Evolutionary conservation across 2,888 invertebrate species (phyloP).

Genomic region (Monoplex corrugatus): DNA sequence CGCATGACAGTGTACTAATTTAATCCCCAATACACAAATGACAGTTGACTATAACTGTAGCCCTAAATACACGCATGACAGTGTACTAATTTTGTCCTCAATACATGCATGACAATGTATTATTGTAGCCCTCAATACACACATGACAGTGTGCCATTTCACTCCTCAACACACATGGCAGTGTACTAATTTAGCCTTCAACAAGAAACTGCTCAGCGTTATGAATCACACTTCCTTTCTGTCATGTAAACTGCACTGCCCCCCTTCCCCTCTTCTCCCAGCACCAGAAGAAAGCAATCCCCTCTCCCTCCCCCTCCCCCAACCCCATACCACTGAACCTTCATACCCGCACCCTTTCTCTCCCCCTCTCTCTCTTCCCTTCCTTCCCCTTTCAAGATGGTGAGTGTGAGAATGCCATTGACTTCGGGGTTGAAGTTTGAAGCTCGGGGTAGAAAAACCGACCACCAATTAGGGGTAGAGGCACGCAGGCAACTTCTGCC

Average conservation of each 20-base stretch:
- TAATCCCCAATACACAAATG: too few species aligned
- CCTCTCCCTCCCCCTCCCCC: not conserved
- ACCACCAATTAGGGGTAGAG: not conserved
- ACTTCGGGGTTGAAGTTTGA: not conserved
- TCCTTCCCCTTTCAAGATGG: not conserved
- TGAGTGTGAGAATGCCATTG: constrained; percentile 22
- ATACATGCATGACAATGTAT: too few species aligned
- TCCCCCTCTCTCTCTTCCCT: not conserved
- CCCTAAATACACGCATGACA: too few species aligned
- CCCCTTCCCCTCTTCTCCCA: not conserved
- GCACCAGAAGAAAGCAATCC: not conserved
- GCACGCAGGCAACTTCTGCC: not conserved
- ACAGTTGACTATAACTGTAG: too few species aligned
- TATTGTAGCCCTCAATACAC: too few species aligned
- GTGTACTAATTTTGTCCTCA: too few species aligned
- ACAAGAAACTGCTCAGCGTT: too few species aligned
- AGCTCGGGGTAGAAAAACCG: not conserved
- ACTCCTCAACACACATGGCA: too few species aligned
- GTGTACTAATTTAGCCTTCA: too few species aligned
- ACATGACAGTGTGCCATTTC: too few species aligned
- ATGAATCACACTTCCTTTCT: too few species aligned
- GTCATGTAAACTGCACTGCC: not conserved
- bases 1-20: too few species aligned
- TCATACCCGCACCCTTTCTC: not conserved
- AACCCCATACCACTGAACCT: not conserved